These are phyloP conservation scores for Drosophila subobscura DNA, from an alignment of 1,140 invertebrate species.

Conservation along the genomic window DNA sequence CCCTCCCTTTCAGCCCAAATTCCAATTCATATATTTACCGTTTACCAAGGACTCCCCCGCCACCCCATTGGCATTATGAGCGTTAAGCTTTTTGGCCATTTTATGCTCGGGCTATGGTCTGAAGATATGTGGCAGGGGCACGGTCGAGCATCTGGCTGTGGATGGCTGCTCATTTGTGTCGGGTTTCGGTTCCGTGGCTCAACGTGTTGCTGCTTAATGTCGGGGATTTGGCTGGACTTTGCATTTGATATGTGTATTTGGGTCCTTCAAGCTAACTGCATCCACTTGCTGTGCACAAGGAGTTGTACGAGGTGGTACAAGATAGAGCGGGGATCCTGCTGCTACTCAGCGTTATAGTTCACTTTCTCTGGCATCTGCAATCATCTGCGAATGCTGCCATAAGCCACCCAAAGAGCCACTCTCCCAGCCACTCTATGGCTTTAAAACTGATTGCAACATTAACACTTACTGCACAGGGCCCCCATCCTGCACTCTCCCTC, in stretches of 20 bases:
- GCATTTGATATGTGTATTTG: constrained; percentile 10
- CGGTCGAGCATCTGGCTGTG: not conserved
- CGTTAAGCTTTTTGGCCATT: constrained; percentile 70
- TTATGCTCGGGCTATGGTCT: constrained; percentile 42
- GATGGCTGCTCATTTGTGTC: constrained; percentile 51
- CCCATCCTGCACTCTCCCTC: constrained; percentile 6
- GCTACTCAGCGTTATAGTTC: constrained; percentile 7
- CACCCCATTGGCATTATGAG: constrained; percentile 65
- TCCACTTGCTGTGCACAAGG: constrained; percentile 15
- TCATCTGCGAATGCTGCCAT: constrained; percentile 1
- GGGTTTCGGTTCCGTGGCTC: constrained; percentile 52
- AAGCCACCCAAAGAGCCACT: constrained; percentile 41
- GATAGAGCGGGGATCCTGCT: constrained; percentile 6
- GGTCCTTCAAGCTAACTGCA: constrained; percentile 3
- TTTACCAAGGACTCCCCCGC: constrained; percentile 49
- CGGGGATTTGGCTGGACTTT: constrained; percentile 45
- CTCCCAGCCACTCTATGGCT: constrained; percentile 10
- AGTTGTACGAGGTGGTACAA: constrained; percentile 21
- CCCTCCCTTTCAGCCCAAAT: constrained; percentile 60
- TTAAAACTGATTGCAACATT: constrained; percentile 45
- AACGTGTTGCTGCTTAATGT: constrained; percentile 61
- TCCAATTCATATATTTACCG: constrained; percentile 81
- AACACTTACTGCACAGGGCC: constrained; percentile 49
- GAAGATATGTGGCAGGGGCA: constrained; percentile 47
- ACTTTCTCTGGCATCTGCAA: constrained; percentile 22